Evolutionary conservation across 2,888 invertebrate species (phyloP), one percentile per base, ranked within the genome.

Genomic region (Ornithoptera alexandrae): DNA sequence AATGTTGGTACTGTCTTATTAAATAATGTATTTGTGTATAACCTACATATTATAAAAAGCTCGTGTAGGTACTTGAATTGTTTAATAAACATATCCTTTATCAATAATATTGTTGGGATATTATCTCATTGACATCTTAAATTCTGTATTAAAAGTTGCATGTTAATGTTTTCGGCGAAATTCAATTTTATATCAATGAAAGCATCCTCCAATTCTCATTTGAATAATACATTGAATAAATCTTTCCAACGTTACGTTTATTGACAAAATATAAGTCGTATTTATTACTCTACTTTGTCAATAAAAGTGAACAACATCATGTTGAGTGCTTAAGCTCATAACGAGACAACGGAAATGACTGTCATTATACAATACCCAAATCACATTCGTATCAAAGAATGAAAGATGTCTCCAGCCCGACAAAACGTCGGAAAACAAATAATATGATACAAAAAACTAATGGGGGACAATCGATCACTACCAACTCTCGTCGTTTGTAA

Each of bases 401-500:
- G 78, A 82, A 79, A 78, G 77, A 78, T 74, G 75, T 77, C 75
- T 74, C 76, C 72, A 73, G 69, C 72, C 74, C 71, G 69, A 77
- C 74, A 67, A 59, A 70, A 70, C 62, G 72, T 72, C 72, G 74
- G 68, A 70, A 77, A 81, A 84, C 81, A 80, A 82, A 82, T 79
- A 73, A 78, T 76, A 75, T 57, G 72, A 74, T 78, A 79, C 79
- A 83, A 84, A 86, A 86, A 87, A 81, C 74, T 82, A 82, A 85
- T 82, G 81, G 78, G 30, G 73, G 75, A 76, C 78, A 71, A 84
- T 86, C 83, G 78, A 84, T 87, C 83, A 85, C 77, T 73, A 72
- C 74, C 72, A 73, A 74, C 75, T 78, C 74, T 74, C 75, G 75
- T 72, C 73, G 71, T 70, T 70, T 74, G 80, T 82, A 82, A 87